Base-by-base conservation (phyloP, 2,888 invertebrate genomes). In the Lissocephala sabroskyi region DNA sequence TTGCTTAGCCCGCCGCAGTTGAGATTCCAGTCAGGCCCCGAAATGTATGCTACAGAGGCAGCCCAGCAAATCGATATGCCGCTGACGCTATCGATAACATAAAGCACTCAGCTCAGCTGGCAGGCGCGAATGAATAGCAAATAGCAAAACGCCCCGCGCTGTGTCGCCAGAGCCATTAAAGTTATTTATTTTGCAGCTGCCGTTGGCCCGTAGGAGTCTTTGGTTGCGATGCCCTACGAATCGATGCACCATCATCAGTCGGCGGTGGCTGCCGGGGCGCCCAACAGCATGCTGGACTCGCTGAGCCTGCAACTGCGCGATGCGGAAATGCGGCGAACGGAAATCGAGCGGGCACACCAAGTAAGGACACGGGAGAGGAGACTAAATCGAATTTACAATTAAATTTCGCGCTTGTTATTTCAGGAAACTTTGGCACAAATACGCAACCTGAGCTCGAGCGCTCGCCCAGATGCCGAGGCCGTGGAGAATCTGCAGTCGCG, bases 401-500 rank as follows among this genome's bases (percentile, higher is more conserved):
- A 42, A 40, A 46, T 40, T 45, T 37, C 28, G 19, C 9, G 11
- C 47, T 42, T 11, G 32, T 18, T 45, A 32, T 4, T 5, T 2
- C 65, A 91, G 58, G 93, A 93, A 71, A 92, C 92, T 73, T 88
- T 93, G 77, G 88, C 90, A 70, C 90, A 90, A 81, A 86, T 91
- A 65, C 88, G 90, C 57, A 82, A 77, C 55, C 54, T 81, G 10
- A 79, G 84, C 52, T 86, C 87, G 52, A 86, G 86, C 66, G 86
- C 87, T 54, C 79, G 87, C 65, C 86, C 87, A 67, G 86, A 88
- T 73, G 88, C 89, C 49, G 92, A 93, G 67, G 87, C 88, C 30
- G 86, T 89, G 54, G 90, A 90, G 76, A 91, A 91, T 59, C 86
- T 92, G 76, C 92, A 94, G 84, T 94, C 93, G 40, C 89, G 93